phyloP scores from a whole-genome alignment of 2,888 invertebrate species.

The Stegophylla sp. region DNA sequence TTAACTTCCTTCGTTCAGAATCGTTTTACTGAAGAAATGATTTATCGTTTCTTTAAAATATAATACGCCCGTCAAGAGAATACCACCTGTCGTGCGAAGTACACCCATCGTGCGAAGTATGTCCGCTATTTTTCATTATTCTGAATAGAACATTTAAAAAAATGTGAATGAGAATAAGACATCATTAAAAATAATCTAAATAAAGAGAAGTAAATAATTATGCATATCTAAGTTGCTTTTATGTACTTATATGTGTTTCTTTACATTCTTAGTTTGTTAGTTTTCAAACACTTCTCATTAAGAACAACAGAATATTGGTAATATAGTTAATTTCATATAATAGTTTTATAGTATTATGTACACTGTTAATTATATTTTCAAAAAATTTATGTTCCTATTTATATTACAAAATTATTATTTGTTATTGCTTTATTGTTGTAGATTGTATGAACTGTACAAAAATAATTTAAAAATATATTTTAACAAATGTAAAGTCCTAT shows the following conservation, averaged over 20 bases:
- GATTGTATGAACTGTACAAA: background rate
- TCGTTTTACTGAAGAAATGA: too few relatives aligned
- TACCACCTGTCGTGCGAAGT: too few relatives aligned
- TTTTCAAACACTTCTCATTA: background rate
- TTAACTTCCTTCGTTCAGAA: too few relatives aligned
- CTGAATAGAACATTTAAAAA: background rate
- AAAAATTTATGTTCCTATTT: slow-evolving; percentile 17
- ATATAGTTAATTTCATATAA: background rate
- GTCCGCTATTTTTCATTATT: slow-evolving; percentile 2
- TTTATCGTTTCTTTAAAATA: too few relatives aligned
- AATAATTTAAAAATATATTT: background rate
- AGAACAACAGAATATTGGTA: background rate
- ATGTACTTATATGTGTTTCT: background rate
- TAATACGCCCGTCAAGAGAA: too few relatives aligned
- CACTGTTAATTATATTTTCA: background rate
- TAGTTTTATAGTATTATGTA: background rate
- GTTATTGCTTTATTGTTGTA: background rate
- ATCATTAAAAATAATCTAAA: background rate
- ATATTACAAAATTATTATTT: too few relatives aligned
- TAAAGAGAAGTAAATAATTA: background rate
- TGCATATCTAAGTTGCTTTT: background rate
- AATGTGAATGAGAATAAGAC: background rate
- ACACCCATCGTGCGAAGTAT: too few relatives aligned
- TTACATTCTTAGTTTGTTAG: background rate
- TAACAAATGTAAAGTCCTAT: background rate